Conservation (phyloP, 2,113 vertebrate genomes). For the Amia ocellicauda region DNA sequence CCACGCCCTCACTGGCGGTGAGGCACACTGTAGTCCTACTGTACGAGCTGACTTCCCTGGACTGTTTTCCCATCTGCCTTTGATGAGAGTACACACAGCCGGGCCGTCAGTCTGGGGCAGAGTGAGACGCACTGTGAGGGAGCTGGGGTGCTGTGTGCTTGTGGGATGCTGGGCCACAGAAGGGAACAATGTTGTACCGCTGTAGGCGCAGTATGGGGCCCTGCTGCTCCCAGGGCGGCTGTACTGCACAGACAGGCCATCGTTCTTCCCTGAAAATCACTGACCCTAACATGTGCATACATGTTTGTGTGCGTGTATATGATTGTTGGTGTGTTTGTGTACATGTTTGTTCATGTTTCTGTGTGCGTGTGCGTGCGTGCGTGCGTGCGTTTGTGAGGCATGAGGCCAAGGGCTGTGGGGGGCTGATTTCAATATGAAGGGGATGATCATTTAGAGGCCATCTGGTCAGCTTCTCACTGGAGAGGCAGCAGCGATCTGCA, state of each 20-base stretch:
- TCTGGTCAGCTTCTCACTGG: slow-evolving; percentile 66
- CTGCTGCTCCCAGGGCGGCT: no score
- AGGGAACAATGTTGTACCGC: no score
- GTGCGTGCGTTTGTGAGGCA: slow-evolving; percentile 37
- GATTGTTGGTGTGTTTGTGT: background rate
- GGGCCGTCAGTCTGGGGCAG: no score
- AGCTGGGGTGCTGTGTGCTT: slow-evolving; percentile 7
- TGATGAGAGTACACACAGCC: no score
- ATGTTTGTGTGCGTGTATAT: background rate
- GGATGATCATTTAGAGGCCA: slow-evolving; percentile 68
- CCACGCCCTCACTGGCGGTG: slow-evolving; percentile 37
- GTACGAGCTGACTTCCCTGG: slow-evolving; percentile 30
- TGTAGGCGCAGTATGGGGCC: no score
- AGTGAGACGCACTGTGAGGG: no score
- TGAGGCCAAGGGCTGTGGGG: slow-evolving; percentile 53
- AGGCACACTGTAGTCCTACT: slow-evolving; percentile 38
- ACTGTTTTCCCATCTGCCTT: no score
- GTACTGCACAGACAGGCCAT: no score
- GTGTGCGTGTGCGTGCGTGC: slow-evolving; percentile 6
- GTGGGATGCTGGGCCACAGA: no score
- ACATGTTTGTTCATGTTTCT: background rate
- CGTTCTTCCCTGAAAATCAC: no score
- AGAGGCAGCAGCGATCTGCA: slow-evolving; percentile 67
- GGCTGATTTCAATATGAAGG: slow-evolving; percentile 68
- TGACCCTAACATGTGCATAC: background rate